Base-by-base conservation (phyloP, 1,140 invertebrate species). In the Drosophila leontia region DNA sequence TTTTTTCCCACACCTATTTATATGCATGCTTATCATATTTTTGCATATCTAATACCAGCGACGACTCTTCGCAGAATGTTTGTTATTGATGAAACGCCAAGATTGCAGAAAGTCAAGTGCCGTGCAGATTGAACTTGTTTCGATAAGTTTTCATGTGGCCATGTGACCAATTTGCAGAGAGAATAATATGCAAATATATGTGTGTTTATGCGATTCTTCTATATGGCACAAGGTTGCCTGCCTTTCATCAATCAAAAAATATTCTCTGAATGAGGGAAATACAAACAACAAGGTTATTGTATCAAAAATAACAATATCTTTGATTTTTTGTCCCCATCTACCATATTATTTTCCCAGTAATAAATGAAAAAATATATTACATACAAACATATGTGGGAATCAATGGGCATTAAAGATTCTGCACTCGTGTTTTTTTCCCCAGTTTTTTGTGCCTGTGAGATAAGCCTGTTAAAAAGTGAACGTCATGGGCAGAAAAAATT, bases 1-100 rank as follows among this genome's bases (percentile, higher is more conserved):
- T 42, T 55, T 58, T 58, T 56, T 13, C 47, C 71, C 41, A 57
- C 53, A 68, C 47, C 55, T 72, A 72, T 69, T 79, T 75, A 72
- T 83, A 60, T 82, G 80, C 60, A 72, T 71, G 63, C 79, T 82
- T 78, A 80, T 87, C 76, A 86, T 86, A 87, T 87, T 82, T 86
- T 82, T 79, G 82, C 75, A 86, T 83, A 86, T 53, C 35, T 37
- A 80, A 80, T 80, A 15, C 42, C 26, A 51, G 13, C 35, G 19
- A 39, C 19, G 51, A 60, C 15, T 68, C 48, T 41, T 77, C 45
- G 32, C 7, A 19, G 56, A 67, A 42, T 76, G 61, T 55, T 50
- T 51, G 61, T 59, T 37, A 62, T 68, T 55, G 63, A 83, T 67
- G 58, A 80, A 80, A 57, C 48, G 81, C 60, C 63, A 64, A 62